Base-by-base conservation (phyloP, 92 coral and sea anemone genomes). In the Bergia sp. region DNA sequence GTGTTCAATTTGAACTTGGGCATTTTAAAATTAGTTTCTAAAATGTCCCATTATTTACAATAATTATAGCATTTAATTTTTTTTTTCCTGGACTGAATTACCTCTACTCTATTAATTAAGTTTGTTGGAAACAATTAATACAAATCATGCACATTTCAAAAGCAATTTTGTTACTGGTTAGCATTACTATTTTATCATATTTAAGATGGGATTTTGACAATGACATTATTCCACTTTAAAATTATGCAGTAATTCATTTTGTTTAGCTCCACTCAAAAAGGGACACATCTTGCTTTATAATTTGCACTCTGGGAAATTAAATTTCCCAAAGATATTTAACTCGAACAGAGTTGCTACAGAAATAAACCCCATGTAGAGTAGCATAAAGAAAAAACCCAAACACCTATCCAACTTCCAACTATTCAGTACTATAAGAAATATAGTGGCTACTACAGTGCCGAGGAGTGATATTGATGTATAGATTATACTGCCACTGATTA, bases 261-360 rank as follows among this genome's bases (percentile, higher is more conserved):
- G 23, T 13, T 18, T 39, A 76, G 50, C 41, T 41, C 49, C 80
- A 76, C 80, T 76, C 45, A 40, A 6, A 39, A 76, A 18, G 3
- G 7, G 29, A 15, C 12, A 9, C 45, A 76, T 76, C 80, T 40
- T 1, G 21, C 23, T 76, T 50, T 76, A 13, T 29, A 16, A 41
- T n/a, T 76, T 76, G 36, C 96, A 93, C 37, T 88, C 89, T 41
- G 94, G 94, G 1, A 91, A 45, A 37, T 89, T 92, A 47, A 76
- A 94, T 44, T 91, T 85, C n/a, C 97, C 97, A 91, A 94, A 91
- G 45, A 91, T 61, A 80, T 94, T 94, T 78, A 94, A 79, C 90
- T 94, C 97, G 82, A 94, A 94, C 41, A 94, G 90, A 45, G 94
- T 92, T 61, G 97, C 97, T 10, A 94, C 94, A 80, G 97, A 80